These are phyloP conservation scores for Biston stratarius DNA, from an alignment of 2,888 invertebrate species.

Conservation along the genomic window DNA sequence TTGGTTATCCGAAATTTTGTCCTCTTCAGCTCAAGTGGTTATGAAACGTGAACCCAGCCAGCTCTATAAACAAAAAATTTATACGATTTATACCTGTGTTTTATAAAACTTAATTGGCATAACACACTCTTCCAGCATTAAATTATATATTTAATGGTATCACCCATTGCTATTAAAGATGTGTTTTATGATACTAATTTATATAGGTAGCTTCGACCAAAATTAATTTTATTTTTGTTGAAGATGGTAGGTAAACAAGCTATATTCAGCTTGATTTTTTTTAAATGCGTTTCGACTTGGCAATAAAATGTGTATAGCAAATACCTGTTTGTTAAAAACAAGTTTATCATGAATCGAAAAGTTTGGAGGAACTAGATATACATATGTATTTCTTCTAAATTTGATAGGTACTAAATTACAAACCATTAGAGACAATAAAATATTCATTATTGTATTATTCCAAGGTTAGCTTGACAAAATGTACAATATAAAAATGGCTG, in stretches of 20 bases:
- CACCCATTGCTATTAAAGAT: background rate
- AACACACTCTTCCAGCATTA: background rate
- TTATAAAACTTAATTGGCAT: background rate
- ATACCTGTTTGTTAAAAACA: slow-evolving; percentile 24
- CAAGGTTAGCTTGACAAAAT: no score
- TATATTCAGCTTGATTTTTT: background rate
- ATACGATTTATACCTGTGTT: background rate
- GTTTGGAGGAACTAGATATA: background rate
- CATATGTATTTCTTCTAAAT: no score
- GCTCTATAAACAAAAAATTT: background rate
- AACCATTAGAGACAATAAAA: background rate
- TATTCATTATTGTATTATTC: no score
- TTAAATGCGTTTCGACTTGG: slow-evolving; percentile 5
- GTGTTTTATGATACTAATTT: background rate
- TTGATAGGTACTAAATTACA: background rate
- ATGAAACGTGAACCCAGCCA: no score
- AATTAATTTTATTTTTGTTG: no score
- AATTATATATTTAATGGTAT: background rate
- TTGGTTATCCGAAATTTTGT: no score
- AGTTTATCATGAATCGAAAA: slow-evolving; percentile 16
- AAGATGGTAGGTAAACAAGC: no score
- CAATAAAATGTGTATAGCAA: slow-evolving; percentile 12
- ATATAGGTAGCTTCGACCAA: background rate
- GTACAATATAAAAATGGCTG: no score
- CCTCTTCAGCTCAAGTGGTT: no score